Percentiles rank a stretch among this genome's conserved stretches.
Evolutionary conservation across 2,888 invertebrate genomes (phyloP).

Genomic region (Hypsopygia costalis): DNA sequence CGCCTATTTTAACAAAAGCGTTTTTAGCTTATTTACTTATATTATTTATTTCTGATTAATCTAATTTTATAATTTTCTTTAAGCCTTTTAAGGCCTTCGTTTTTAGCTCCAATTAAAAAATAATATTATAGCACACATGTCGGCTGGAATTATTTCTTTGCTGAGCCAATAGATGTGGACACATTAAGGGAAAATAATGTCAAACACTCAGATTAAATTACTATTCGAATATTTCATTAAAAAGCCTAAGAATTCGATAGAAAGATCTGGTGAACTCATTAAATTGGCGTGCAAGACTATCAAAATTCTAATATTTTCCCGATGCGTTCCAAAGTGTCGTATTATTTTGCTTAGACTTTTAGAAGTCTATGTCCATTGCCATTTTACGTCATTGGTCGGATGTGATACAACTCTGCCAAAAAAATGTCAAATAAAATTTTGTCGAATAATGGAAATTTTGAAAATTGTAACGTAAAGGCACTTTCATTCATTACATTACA

Average conservation of each 20-base stretch:
- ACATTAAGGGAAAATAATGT: slow-evolving; percentile 53
- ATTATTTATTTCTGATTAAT: slow-evolving; percentile 21
- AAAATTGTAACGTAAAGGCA: not conserved
- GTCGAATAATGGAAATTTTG: not conserved
- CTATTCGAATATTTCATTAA: not conserved
- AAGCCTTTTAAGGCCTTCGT: slow-evolving; percentile 37
- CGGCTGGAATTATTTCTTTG: slow-evolving; percentile 45
- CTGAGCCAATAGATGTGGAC: slow-evolving; percentile 45
- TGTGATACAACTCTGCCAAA: slow-evolving; percentile 36
- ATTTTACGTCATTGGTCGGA: slow-evolving; percentile 49
- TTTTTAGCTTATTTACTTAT: slow-evolving; percentile 30
- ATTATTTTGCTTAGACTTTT: slow-evolving; percentile 62
- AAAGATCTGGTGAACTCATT: slow-evolving; percentile 16
- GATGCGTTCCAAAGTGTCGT: slow-evolving; percentile 42
- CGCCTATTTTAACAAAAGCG: slow-evolving; percentile 51
- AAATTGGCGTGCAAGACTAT: slow-evolving; percentile 31
- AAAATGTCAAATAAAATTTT: not conserved
- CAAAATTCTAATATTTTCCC: slow-evolving; percentile 47
- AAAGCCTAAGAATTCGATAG: not conserved
- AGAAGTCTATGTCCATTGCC: slow-evolving; percentile 60
- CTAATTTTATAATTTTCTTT: slow-evolving; percentile 21
- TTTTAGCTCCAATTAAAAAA: slow-evolving; percentile 34
- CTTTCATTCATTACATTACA: not conserved
- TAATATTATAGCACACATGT: slow-evolving; percentile 29
- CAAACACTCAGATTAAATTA: slow-evolving; percentile 2